Conservation (phyloP, 2,888 invertebrate species). For the Apomyelois bistriatella region DNA sequence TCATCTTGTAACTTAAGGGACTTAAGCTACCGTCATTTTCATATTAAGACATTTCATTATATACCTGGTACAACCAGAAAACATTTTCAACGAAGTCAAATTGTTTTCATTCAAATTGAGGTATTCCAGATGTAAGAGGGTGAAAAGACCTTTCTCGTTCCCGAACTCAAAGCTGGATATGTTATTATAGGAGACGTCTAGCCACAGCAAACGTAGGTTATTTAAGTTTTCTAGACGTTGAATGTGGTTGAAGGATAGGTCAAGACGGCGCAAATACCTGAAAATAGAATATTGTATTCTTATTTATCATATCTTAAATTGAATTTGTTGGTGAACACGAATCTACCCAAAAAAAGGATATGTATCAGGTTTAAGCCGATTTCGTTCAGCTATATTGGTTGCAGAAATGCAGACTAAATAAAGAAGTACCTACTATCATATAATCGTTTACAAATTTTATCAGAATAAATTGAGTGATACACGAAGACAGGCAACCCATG, state of each 20-base stretch:
- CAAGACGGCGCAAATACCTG: slow-evolving; percentile 79
- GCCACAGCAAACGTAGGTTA: slow-evolving; percentile 70
- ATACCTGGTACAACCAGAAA: slow-evolving; percentile 66
- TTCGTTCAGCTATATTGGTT: too few relatives aligned
- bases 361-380: too few relatives aligned
- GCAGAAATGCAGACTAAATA: too few relatives aligned
- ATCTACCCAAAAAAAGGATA: too few relatives aligned
- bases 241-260: slow-evolving; percentile 81
- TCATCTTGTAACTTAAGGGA: not conserved
- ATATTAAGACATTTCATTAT: too few relatives aligned
- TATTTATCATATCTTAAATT: not conserved
- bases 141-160: slow-evolving; percentile 63
- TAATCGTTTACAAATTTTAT: too few relatives aligned
- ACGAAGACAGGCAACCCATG: too few relatives aligned
- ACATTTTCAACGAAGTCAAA: slow-evolving; percentile 73
- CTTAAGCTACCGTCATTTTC: too few relatives aligned
- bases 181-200: slow-evolving; percentile 79
- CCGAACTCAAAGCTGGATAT: slow-evolving; percentile 69
- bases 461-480: too few relatives aligned
- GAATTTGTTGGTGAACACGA: too few relatives aligned
- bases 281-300: slow-evolving; percentile 18
- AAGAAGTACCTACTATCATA: too few relatives aligned
- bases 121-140: slow-evolving; percentile 70
- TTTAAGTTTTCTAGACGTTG: slow-evolving; percentile 78
- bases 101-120: slow-evolving; percentile 78